These are phyloP conservation scores for Euzophera pinguis DNA, from an alignment of 2,888 invertebrate species.

Conservation along the genomic window DNA sequence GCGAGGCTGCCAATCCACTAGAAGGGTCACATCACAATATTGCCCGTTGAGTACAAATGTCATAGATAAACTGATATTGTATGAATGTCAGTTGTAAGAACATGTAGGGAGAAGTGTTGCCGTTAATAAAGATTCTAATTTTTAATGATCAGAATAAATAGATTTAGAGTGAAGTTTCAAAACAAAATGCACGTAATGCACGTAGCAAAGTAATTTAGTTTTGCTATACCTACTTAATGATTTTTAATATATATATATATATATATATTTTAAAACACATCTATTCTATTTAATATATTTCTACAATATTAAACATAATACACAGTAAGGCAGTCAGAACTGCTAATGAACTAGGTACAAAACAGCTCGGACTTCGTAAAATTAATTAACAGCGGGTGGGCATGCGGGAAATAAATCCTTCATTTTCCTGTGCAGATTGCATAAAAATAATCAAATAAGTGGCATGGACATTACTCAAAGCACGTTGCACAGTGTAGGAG, in stretches of 20 bases:
- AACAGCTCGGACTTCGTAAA: slow-evolving; percentile 47
- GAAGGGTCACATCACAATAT: slow-evolving; percentile 54
- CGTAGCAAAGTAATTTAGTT: too few relatives aligned
- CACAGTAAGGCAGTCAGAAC: slow-evolving; percentile 17
- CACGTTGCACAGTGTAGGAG: slow-evolving; percentile 51
- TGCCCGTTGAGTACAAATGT: slow-evolving; percentile 33
- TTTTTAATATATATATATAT: too few relatives aligned
- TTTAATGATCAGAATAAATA: too few relatives aligned
- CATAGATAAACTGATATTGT: slow-evolving; percentile 24
- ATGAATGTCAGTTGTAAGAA: too few relatives aligned
- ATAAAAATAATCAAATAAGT: slow-evolving; percentile 79
- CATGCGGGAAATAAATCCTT: slow-evolving; percentile 67
- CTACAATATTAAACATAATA: slow-evolving; percentile 14
- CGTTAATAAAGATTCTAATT: too few relatives aligned
- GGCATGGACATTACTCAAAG: slow-evolving; percentile 74
- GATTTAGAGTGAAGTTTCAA: too few relatives aligned
- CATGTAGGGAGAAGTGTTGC: too few relatives aligned
- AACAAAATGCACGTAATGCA: too few relatives aligned
- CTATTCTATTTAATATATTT: too few relatives aligned
- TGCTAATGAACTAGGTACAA: slow-evolving; percentile 32
- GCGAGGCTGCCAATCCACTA: slow-evolving; percentile 67
- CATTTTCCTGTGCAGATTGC: slow-evolving; percentile 74
- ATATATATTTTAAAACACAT: too few relatives aligned
- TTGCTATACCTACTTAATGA: too few relatives aligned
- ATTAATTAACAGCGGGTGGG: slow-evolving; percentile 67